These are phyloP conservation scores for Limenitis camilla DNA, from an alignment of 2,888 invertebrate genomes.

Conservation along the genomic window DNA sequence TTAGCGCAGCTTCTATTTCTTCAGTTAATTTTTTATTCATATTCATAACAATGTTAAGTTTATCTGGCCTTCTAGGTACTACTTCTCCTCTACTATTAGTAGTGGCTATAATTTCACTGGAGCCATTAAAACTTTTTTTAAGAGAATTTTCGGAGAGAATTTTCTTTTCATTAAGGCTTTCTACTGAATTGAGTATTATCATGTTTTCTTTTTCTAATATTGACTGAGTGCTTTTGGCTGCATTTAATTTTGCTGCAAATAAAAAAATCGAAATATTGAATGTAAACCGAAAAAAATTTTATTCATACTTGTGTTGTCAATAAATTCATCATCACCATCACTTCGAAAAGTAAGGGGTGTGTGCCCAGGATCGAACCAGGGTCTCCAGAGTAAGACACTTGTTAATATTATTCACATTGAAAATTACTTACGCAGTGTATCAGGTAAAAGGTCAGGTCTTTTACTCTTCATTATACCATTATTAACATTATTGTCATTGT, in stretches of 20 bases:
- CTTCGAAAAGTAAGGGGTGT: no score
- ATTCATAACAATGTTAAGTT: conserved; percentile 62
- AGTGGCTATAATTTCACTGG: conserved; percentile 63
- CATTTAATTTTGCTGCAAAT: conserved; percentile 58
- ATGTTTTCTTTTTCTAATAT: conserved; percentile 66
- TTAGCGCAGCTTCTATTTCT: conserved; percentile 64
- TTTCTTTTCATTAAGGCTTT: conserved; percentile 61
- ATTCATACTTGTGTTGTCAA: background rate
- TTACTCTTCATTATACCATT: conserved; percentile 72
- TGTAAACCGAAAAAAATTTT: background rate
- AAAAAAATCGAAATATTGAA: conserved; percentile 1
- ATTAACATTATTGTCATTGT: conserved; percentile 56
- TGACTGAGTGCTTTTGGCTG: conserved; percentile 65
- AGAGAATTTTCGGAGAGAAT: conserved; percentile 53
- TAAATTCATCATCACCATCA: background rate
- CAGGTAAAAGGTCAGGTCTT: conserved; percentile 76
- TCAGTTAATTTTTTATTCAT: conserved; percentile 70
- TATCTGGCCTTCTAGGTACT: conserved; percentile 66
- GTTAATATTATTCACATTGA: no score
- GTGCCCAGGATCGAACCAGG: no score
- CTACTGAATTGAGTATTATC: conserved; percentile 55
- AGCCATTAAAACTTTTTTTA: conserved; percentile 57
- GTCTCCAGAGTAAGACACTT: no score
- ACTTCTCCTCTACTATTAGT: conserved; percentile 68
- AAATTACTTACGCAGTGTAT: conserved; percentile 67